Percentiles rank a stretch among this genome's conserved stretches.
These are phyloP conservation scores for Oryzias melastigma DNA, from an alignment of 2,113 vertebrate species.

Conservation along the genomic window DNA sequence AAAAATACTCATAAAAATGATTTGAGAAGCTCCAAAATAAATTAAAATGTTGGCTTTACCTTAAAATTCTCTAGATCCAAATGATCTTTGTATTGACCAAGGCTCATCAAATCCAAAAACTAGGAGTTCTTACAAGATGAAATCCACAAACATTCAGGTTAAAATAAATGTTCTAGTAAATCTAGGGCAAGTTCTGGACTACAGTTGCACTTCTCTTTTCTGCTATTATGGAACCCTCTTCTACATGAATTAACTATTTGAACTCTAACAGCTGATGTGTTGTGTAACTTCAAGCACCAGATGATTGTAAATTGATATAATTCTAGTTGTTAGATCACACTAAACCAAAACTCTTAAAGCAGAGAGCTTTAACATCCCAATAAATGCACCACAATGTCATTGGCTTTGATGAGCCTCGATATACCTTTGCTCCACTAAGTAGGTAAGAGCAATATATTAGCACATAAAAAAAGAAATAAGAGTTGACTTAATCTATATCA, in stretches of 20 bases:
- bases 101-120: no score
- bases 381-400: slow-evolving; percentile 64
- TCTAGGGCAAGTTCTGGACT: neutral
- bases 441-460: slow-evolving; percentile 60
- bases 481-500: slow-evolving; percentile 45
- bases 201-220: neutral
- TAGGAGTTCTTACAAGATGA: no score
- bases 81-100: no score
- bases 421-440: slow-evolving; percentile 61
- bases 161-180: no score
- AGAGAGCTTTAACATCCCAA: slow-evolving; percentile 52
- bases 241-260: slow-evolving; percentile 54
- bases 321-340: slow-evolving; percentile 62
- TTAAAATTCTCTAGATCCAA: no score
- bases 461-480: slow-evolving; percentile 56
- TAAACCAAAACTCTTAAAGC: slow-evolving; percentile 54
- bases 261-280: slow-evolving; percentile 52
- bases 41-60: no score
- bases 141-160: no score
- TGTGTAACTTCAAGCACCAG: slow-evolving; percentile 55
- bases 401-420: slow-evolving; percentile 66
- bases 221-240: slow-evolving; percentile 30
- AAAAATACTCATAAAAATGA: no score
- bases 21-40: no score
- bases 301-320: slow-evolving; percentile 54